phyloP scores from a whole-genome alignment of 2,888 invertebrate species.

The Phortica magna region DNA sequence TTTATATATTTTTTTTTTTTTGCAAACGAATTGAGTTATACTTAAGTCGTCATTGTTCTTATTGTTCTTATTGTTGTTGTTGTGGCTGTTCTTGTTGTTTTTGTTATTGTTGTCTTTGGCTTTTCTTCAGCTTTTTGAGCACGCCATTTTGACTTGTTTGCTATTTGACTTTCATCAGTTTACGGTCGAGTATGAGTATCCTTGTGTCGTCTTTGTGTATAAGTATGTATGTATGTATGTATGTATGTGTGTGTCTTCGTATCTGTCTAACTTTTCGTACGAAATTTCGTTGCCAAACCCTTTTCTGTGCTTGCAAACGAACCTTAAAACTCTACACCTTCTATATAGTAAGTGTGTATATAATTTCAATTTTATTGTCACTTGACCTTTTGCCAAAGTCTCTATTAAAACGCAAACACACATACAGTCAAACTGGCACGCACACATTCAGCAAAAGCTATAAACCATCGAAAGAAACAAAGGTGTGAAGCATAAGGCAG shows the following conservation, averaged over 20 bases:
- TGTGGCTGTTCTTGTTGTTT: background rate
- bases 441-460: conserved; percentile 10
- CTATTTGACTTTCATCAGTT: conserved; percentile 14
- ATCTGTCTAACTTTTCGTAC: background rate
- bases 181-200: background rate
- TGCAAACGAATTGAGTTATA: conserved; percentile 27
- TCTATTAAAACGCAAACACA: conserved; percentile 18
- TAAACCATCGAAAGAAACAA: conserved; percentile 9
- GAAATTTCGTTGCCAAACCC: conserved; percentile 20
- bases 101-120: background rate
- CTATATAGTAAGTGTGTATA: conserved; percentile 5
- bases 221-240: background rate
- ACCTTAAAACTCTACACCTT: background rate
- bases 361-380: conserved; percentile 25
- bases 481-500: conserved; percentile 19
- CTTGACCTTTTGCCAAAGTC: conserved; percentile 29
- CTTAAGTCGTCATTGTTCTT: background rate
- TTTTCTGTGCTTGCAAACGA: background rate
- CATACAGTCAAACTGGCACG: background rate
- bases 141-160: conserved; percentile 30
- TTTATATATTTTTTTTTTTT: background rate
- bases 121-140: background rate
- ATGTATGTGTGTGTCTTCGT: background rate
- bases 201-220: background rate
- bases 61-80: background rate